These are phyloP conservation scores for Sinocyclocheilus rhinocerous DNA, from an alignment of 2,113 vertebrate genomes.

Conservation along the genomic window DNA sequence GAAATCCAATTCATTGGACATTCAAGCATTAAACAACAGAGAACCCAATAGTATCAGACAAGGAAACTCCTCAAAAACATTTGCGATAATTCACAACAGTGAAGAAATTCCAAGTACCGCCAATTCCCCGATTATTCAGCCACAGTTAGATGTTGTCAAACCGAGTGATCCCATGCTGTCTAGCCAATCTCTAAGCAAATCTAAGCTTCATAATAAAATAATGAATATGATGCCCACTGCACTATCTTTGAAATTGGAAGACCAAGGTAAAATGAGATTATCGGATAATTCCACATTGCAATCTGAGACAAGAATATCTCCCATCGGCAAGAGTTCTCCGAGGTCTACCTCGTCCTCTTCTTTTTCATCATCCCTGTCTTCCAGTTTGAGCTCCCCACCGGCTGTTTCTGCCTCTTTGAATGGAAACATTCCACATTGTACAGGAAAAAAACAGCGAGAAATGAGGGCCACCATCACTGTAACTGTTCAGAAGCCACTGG, in stretches of 20 bases:
- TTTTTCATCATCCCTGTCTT: constrained; percentile 66
- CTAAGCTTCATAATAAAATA: constrained; percentile 26
- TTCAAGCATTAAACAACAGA: constrained; percentile 11
- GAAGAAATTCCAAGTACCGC: background rate
- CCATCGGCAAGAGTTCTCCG: constrained; percentile 88
- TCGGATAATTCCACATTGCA: constrained; percentile 77
- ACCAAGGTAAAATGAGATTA: constrained; percentile 47
- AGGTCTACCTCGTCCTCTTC: constrained; percentile 68
- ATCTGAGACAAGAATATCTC: constrained; percentile 84
- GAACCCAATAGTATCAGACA: background rate
- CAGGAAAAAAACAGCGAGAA: constrained; percentile 77
- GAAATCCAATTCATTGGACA: constrained; percentile 8
- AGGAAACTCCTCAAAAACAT: constrained; percentile 16
- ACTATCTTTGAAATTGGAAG: constrained; percentile 64
- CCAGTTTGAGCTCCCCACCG: constrained; percentile 62
- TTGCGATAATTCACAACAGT: constrained; percentile 16
- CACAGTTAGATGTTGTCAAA: constrained; percentile 4
- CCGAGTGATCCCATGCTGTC: background rate
- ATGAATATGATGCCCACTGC: constrained; percentile 52
- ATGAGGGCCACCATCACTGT: constrained; percentile 89
- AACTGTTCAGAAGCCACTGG: constrained; percentile 92
- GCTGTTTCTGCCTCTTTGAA: constrained; percentile 67
- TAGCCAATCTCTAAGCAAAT: constrained; percentile 20
- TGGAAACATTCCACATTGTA: constrained; percentile 59
- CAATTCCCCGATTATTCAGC: constrained; percentile 57